Evolutionary conservation across 2,888 invertebrate genomes (phyloP).

Genomic region (Amblyjoppa fuscipennis): DNA sequence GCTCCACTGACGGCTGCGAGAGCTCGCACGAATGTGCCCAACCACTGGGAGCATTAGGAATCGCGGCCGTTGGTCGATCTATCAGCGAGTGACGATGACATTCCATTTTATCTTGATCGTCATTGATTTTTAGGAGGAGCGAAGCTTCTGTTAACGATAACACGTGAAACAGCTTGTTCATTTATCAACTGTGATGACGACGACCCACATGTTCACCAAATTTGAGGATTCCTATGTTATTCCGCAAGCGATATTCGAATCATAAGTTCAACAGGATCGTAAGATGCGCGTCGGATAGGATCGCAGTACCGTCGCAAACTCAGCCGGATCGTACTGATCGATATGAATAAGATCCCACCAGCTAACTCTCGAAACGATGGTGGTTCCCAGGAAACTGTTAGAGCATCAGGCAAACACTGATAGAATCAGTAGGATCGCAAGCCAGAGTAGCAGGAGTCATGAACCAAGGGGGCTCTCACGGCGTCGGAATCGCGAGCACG

Average conservation of each 20-base stretch:
- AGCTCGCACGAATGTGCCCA: not conserved
- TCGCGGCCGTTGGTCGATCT: not conserved
- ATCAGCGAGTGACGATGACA: not conserved
- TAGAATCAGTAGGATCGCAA: constrained; percentile 8
- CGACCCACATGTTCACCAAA: no score
- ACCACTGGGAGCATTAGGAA: not conserved
- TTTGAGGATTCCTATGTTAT: no score
- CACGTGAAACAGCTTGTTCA: no score
- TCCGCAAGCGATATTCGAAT: no score
- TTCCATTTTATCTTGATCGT: not conserved
- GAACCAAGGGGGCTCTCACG: not conserved
- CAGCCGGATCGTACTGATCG: not conserved
- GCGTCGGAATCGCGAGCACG: constrained; percentile 35
- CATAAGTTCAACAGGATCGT: no score
- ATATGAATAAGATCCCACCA: not conserved
- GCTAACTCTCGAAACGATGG: not conserved
- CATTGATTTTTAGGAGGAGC: not conserved
- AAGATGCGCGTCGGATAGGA: no score
- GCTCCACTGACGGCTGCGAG: not conserved
- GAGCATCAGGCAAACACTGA: not conserved
- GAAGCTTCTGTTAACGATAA: not conserved
- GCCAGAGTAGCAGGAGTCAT: not conserved
- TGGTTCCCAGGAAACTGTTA: not conserved
- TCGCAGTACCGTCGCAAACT: not conserved
- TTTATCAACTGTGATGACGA: no score